These are phyloP conservation scores for Galagoides demidoff DNA, from an alignment of 2,797 vertebrate genomes.

Conservation along the genomic window DNA sequence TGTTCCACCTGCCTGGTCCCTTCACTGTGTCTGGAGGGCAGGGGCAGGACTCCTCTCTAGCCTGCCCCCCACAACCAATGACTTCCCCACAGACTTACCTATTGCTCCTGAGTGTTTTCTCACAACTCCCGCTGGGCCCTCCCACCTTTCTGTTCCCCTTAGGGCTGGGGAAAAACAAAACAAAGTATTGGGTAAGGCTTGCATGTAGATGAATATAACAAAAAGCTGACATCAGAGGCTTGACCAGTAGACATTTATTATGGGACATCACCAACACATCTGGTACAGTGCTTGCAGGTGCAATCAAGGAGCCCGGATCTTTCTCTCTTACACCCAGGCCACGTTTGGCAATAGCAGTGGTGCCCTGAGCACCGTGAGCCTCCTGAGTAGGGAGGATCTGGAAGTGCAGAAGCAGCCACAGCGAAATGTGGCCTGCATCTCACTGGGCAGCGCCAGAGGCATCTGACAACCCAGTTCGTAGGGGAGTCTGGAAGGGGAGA, in stretches of 20 bases:
- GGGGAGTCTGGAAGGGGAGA: neutral
- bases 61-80: neutral
- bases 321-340: neutral
- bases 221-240: neutral
- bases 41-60: neutral
- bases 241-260: neutral
- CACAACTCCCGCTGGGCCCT: neutral
- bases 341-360: neutral
- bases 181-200: neutral
- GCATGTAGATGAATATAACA: neutral
- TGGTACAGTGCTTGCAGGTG: neutral
- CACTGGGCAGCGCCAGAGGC: accelerated
- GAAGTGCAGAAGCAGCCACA: neutral
- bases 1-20: accelerated
- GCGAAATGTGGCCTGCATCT: neutral
- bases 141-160: neutral
- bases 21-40: neutral
- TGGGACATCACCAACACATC: neutral
- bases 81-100: neutral
- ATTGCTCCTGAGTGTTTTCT: neutral
- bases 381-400: neutral
- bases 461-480: neutral
- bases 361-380: too few relatives aligned
- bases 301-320: neutral
- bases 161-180: neutral